Conservation (phyloP, 2,888 invertebrate genomes). For the Stratiomys singularior region DNA sequence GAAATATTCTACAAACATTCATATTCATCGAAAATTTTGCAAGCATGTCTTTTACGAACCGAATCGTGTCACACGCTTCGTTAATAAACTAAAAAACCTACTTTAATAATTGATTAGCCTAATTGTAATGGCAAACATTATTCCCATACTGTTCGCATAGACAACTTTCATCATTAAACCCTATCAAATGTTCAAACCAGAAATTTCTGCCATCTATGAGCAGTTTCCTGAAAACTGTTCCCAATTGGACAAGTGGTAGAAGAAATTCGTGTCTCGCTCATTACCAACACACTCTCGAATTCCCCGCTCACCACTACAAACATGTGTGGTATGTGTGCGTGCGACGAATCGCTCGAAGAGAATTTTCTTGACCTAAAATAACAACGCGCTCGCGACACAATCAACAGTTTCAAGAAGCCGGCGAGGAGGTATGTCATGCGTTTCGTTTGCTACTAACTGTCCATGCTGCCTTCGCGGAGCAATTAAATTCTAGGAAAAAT, state of each 20-base stretch:
- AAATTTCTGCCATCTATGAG: constrained; percentile 28
- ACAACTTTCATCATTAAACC: neutral
- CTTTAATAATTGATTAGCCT: too few relatives aligned
- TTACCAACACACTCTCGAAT: constrained; percentile 2
- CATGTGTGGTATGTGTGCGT: constrained; percentile 19
- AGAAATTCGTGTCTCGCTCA: neutral
- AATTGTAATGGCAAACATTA: too few relatives aligned
- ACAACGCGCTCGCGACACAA: constrained; percentile 2
- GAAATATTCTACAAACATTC: too few relatives aligned
- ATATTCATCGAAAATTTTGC: too few relatives aligned
- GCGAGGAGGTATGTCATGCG: constrained; percentile 11
- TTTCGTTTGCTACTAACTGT: neutral
- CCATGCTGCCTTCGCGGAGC: constrained; percentile 6
- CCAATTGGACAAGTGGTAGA: neutral
- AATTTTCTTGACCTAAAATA: constrained; percentile 42
- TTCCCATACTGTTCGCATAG: neutral
- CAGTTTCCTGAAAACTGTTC: neutral
- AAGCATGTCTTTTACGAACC: too few relatives aligned
- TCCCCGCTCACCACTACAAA: constrained; percentile 41
- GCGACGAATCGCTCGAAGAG: constrained; percentile 12
- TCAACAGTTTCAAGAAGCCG: constrained; percentile 49
- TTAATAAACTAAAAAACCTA: too few relatives aligned
- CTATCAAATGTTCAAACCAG: constrained; percentile 1
- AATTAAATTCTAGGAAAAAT: neutral
- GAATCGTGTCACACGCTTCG: too few relatives aligned